These are phyloP conservation scores for Mythimna ferrago DNA, from an alignment of 2,888 invertebrate genomes.

Conservation along the genomic window DNA sequence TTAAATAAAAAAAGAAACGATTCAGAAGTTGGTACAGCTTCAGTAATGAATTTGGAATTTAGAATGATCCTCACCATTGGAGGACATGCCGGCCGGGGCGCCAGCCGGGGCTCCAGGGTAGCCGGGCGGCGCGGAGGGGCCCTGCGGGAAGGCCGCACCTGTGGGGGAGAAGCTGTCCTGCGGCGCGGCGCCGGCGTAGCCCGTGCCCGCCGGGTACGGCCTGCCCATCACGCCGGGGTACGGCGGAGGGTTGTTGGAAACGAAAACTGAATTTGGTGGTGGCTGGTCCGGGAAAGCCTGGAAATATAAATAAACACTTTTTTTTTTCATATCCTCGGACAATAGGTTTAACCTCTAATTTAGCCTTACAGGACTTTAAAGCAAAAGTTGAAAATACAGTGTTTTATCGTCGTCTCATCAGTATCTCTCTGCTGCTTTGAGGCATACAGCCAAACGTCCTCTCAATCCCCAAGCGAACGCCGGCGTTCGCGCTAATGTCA, in stretches of 20 bases:
- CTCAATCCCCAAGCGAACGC: too few species aligned
- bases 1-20: conserved; percentile 7
- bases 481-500: too few species aligned
- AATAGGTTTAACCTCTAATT: too few species aligned
- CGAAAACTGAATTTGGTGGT: conserved; percentile 95
- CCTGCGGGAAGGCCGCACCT: conserved; percentile 62
- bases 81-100: conserved; percentile 75
- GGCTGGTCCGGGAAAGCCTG: conserved; percentile 93
- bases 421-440: too few species aligned
- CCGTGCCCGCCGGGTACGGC: conserved; percentile 75
- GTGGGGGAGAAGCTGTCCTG: conserved; percentile 68
- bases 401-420: too few species aligned
- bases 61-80: conserved; percentile 78
- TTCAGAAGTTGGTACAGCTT: not conserved
- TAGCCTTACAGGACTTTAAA: too few species aligned
- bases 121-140: conserved; percentile 71
- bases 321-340: too few species aligned
- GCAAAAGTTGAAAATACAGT: not conserved
- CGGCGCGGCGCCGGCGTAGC: conserved; percentile 75
- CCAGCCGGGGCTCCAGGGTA: conserved; percentile 73
- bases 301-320: conserved; percentile 19
- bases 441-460: too few species aligned
- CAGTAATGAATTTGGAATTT: conserved; percentile 48
- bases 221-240: conserved; percentile 95
- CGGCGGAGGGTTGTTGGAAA: conserved; percentile 97